phyloP scores from a whole-genome alignment of 2,888 invertebrate species.

The Pasiphila rectangulata region DNA sequence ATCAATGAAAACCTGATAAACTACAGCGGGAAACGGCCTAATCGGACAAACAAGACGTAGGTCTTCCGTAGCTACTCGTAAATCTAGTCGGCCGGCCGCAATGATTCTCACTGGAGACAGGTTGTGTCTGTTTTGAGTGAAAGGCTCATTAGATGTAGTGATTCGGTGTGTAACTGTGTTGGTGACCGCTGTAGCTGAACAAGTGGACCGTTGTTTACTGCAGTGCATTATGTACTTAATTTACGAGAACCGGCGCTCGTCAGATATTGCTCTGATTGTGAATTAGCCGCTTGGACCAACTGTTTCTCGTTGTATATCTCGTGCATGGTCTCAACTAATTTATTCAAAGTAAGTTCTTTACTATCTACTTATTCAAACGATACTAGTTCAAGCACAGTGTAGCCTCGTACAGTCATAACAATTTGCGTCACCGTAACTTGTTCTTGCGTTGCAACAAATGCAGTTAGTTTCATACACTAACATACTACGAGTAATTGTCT shows the following conservation, averaged over 20 bases:
- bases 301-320: constrained; percentile 30
- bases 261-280: constrained; percentile 26
- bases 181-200: constrained; percentile 46
- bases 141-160: constrained; percentile 57
- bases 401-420: constrained; percentile 1
- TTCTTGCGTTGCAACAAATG: too few species aligned
- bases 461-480: too few species aligned
- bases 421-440: too few species aligned
- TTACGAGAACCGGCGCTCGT: constrained; percentile 37
- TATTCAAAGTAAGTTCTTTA: constrained; percentile 40
- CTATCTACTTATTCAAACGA: not conserved
- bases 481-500: too few species aligned
- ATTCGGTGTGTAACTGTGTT: constrained; percentile 57
- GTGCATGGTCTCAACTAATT: constrained; percentile 31
- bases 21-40: constrained; percentile 22
- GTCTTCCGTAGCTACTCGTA: constrained; percentile 25
- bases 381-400: not conserved
- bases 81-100: constrained; percentile 62
- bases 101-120: constrained; percentile 60
- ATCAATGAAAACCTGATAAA: constrained; percentile 53
- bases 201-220: constrained; percentile 43
- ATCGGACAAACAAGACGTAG: too few species aligned
- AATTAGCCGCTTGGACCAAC: constrained; percentile 24
- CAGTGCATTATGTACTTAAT: constrained; percentile 44
- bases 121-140: constrained; percentile 65